These are phyloP conservation scores for Hyperoodon ampullatus DNA, from an alignment of 2,113 vertebrate genomes.

Conservation along the genomic window DNA sequence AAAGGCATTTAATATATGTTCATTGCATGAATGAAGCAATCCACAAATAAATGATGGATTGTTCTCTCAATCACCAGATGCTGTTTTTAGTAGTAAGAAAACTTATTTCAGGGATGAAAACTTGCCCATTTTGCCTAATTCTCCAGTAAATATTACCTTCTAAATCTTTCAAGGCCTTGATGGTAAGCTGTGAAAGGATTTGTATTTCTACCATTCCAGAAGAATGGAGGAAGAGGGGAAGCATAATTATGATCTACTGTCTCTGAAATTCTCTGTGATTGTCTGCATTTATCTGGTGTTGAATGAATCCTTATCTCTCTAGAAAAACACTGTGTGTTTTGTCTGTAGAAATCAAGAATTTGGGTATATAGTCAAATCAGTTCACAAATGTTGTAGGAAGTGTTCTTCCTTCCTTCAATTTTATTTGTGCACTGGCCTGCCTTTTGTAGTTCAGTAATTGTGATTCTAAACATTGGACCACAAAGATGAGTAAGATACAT, in stretches of 20 bases:
- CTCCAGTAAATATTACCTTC: background rate
- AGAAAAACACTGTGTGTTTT: background rate
- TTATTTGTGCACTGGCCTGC: background rate
- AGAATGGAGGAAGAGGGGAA: background rate
- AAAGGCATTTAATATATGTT: background rate
- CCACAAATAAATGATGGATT: background rate
- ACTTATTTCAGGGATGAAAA: conserved; percentile 28
- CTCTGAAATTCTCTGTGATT: background rate
- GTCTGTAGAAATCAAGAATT: background rate
- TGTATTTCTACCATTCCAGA: conserved; percentile 24
- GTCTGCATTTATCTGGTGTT: background rate
- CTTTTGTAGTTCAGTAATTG: background rate
- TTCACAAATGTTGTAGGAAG: conserved; percentile 1
- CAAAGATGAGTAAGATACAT: background rate
- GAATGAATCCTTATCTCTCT: background rate
- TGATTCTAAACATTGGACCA: background rate
- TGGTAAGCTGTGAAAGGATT: background rate
- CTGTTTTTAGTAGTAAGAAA: background rate
- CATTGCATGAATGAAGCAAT: background rate
- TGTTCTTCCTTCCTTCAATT: background rate
- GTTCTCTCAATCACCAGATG: background rate
- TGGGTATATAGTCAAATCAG: background rate
- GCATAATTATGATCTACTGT: background rate
- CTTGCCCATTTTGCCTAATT: conserved; percentile 9
- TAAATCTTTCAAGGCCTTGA: background rate